Base-by-base conservation (phyloP, 2,113 vertebrate species). In the Dendrocopos noguchii region DNA sequence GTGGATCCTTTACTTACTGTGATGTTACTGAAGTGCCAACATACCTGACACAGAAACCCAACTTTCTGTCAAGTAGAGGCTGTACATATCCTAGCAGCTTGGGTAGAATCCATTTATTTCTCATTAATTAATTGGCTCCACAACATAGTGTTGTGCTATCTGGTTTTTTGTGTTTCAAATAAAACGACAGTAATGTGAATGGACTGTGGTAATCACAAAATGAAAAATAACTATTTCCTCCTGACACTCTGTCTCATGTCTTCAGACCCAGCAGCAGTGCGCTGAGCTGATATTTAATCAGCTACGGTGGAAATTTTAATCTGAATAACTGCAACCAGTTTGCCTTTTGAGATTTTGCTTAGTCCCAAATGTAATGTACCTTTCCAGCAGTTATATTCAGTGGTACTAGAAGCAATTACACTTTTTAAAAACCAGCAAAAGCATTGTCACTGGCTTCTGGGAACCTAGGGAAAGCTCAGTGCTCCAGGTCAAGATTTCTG, bases 271-370 rank as follows among this genome's bases (percentile, higher is more conserved):
- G 7, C 52, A 80, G 22, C 0, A 8, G 81, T 64, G 74, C 93
- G 33, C 66, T 68, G 47, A 52, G 61, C 46, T 94, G 86, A 71
- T 74, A 50, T 76, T 91, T 94, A 82, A 88, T 81, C 77, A 92
- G 78, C 50, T 7, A 12, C 61, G 76, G 42, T 71, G 42, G 52
- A 75, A 91, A 15, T 80, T 86, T 88, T 73, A 46, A 82, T 90
- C 77, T 82, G 79, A 95, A 15, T 65, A 84, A 57, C 46, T 72
- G 39, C 56, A 64, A 39, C 5, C 27, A 60, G 14, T 85, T 85
- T 78, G 31, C 66, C 46, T 60, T 85, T 31, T 77, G 61, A 29
- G 28, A 16, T 72, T 44, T 56, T 42, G 36, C 36, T 52, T 59
- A 78, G 79, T 66, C 18, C 15, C 33, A 36, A 78, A 65, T 39